Conservation (phyloP, 2,113 vertebrate genomes). For the Xiphias gladius region DNA sequence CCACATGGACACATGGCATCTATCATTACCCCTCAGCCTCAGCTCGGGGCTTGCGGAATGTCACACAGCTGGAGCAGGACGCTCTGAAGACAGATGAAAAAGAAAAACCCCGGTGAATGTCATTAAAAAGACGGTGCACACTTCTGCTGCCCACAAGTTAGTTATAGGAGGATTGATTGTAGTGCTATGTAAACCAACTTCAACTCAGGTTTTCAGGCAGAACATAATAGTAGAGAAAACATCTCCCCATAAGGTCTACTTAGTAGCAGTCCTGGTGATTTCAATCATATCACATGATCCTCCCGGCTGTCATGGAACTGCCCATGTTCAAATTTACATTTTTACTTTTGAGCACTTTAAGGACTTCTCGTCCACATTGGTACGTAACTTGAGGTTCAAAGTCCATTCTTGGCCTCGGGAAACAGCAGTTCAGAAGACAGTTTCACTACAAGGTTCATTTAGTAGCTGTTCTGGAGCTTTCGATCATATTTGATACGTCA, state of each 20-base stretch:
- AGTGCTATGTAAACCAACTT: not conserved
- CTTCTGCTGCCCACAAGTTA: not conserved
- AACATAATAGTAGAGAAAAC: not conserved
- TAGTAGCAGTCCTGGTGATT: not conserved
- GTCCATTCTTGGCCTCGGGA: too few species aligned
- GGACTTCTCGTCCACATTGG: too few species aligned
- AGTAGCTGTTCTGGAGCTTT: too few species aligned
- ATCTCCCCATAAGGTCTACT: not conserved
- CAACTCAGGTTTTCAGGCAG: not conserved
- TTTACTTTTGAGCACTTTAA: too few species aligned
- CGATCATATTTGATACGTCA: too few species aligned
- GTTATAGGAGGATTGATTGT: not conserved
- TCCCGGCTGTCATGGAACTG: too few species aligned
- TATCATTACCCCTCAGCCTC: constrained; percentile 55
- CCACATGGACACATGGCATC: constrained; percentile 55
- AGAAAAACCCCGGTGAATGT: not conserved
- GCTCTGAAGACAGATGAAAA: constrained; percentile 45
- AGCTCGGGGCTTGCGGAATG: constrained; percentile 60
- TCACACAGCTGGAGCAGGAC: constrained; percentile 64
- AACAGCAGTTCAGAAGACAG: too few species aligned
- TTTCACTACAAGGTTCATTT: too few species aligned
- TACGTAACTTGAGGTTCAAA: too few species aligned
- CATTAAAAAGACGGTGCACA: constrained; percentile 21
- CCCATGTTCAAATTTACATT: too few species aligned
- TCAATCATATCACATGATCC: not conserved